Conservation (phyloP, 1,140 invertebrate species). For the Wasmannia auropunctata region DNA sequence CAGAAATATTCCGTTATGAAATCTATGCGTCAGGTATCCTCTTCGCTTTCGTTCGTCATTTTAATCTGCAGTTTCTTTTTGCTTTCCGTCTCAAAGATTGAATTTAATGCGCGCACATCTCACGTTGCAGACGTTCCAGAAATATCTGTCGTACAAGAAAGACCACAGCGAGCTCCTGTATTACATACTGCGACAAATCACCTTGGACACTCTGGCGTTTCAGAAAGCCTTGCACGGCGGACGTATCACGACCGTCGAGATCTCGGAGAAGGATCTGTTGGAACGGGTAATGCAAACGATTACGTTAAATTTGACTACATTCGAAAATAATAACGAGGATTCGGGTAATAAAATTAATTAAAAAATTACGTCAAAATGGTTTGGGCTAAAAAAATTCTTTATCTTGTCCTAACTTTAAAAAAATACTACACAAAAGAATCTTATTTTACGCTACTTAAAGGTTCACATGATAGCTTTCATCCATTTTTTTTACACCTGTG, state of each 20-base stretch:
- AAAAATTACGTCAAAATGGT: conserved; percentile 9
- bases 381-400: conserved; percentile 28
- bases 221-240: conserved; percentile 92
- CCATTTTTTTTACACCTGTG: neutral
- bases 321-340: neutral
- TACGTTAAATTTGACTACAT: neutral
- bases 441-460: neutral
- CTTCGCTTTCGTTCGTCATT: neutral
- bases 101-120: conserved; percentile 54
- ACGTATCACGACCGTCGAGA: conserved; percentile 92
- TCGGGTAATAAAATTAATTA: neutral
- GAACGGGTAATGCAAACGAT: conserved; percentile 90
- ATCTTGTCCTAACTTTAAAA: conserved; percentile 46
- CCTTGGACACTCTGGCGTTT: conserved; percentile 95
- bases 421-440: conserved; percentile 11
- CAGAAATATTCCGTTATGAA: conserved; percentile 99
- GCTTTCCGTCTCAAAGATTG: neutral
- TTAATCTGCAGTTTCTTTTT: neutral
- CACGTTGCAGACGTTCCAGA: conserved; percentile 94
- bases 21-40: conserved; percentile 95
- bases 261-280: conserved; percentile 95
- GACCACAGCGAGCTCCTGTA: conserved; percentile 98
- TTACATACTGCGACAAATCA: conserved; percentile 97
- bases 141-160: conserved; percentile 97
- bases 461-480: neutral